Evolutionary conservation across 30 jellyfish, hydroid and myxozoan species (phyloP), one percentile per base, ranked within the genome.

Genomic region (Pseudorhiza aurosa): DNA sequence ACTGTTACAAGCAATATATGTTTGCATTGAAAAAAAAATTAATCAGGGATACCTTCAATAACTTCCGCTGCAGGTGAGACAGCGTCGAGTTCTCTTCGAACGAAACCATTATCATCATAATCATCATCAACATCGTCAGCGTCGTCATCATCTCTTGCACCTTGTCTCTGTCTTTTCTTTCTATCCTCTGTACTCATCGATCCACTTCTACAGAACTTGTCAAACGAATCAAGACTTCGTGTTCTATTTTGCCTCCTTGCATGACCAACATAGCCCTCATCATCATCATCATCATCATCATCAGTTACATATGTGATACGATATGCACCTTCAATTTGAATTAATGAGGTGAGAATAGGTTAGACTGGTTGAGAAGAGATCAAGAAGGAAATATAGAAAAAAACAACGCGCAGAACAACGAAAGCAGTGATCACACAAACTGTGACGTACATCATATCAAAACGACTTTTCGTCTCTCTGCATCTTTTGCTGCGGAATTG

Each of bases 131-230:
- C 81, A 44, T 27, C 68, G 7, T 43, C 24, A 68, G 25, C 74
- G 10, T 51, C 30, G 18, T 21, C 22, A 21, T 49, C 25, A 10
- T 57, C 82, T 3, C 53, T 24, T 44, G 50, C 63, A 4, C 18
- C 72, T 30, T 49, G 49, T 12, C 30, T 57, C 17, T 4, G n/a
- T 12, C 57, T 39, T 33, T 63, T 68, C 7, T 39, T 49, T 37
- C 74, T 51, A 0, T 64, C 75, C 27, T 80, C 91, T 51, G 37
- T 70, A 22, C 75, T 58, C 4, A 68, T 65, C 4, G 90, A 78
- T 1, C 87, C 84, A 68, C 95, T 77, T 18, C 96, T 95, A 35
- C 97, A 90, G 27, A 90, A 90, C 82, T 91, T 88, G 73, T 90
- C 97, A 47, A 90, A 90, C 14, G 97, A 90, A 77, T 90, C 97